A percentile compares a stretch with the other conserved stretches of the same genome.
phyloP scores from a whole-genome alignment of 1,140 invertebrate genomes.

The Venustaconcha ellipsiformis region DNA sequence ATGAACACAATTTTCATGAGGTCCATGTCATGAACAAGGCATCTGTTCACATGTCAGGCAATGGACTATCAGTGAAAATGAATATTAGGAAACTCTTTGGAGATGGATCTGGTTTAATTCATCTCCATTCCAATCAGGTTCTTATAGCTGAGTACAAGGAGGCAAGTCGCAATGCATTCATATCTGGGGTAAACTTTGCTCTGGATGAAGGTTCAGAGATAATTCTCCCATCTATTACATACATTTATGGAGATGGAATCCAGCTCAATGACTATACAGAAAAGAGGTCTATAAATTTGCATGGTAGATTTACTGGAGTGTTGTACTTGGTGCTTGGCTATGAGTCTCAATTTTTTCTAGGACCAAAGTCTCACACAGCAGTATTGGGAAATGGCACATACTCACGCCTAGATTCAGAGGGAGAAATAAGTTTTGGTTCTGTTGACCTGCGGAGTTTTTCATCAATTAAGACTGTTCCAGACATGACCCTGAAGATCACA shows the following conservation, averaged over 20 bases:
- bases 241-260: conserved; percentile 50
- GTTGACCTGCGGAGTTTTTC: conserved; percentile 50
- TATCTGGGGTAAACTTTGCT: conserved; percentile 52
- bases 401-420: conserved; percentile 29
- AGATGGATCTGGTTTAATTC: conserved; percentile 51
- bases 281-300: conserved; percentile 38
- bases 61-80: conserved; percentile 27
- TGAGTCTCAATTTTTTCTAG: conserved; percentile 44
- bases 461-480: conserved; percentile 43
- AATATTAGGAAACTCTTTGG: conserved; percentile 42
- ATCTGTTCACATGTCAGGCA: conserved; percentile 44
- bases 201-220: conserved; percentile 50
- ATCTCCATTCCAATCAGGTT: conserved; percentile 46
- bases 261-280: conserved; percentile 34
- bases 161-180: conserved; percentile 43
- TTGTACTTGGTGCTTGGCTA: conserved; percentile 44
- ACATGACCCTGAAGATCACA: conserved; percentile 38
- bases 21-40: conserved; percentile 49
- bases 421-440: conserved; percentile 44
- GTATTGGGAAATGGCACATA: conserved; percentile 13
- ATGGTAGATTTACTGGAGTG: conserved; percentile 47
- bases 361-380: conserved; percentile 46
- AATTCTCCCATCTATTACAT: conserved; percentile 42
- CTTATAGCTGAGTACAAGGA: conserved; percentile 46
- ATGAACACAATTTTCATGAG: conserved; percentile 49